Evolutionary conservation across 2,888 invertebrate species (phyloP), one percentile per base, ranked within the genome.

Genomic region (Allolobophora icterica): DNA sequence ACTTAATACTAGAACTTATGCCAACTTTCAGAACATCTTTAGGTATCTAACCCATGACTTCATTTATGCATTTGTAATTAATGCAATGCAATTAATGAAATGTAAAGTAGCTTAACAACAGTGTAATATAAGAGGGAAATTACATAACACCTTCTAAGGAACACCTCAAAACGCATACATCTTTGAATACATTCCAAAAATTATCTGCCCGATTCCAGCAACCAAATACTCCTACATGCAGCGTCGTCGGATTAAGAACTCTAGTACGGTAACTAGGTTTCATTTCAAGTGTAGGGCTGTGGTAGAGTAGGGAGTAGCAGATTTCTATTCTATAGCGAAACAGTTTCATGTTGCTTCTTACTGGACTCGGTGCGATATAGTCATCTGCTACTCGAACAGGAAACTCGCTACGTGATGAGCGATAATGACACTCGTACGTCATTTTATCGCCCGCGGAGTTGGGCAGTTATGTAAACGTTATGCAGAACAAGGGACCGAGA

Each of bases 361-460:
- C 71, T 8, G 71, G 30, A n/a, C 71, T 71, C 30, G 71, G 71
- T 71, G 71, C n/a, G n/a, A n/a, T 71, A n/a, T 30, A 71, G 71
- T 13, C 11, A n/a, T 71, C 71, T 3, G 8, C 71, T 8, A 71
- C n/a, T 71, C 13, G 30, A 71, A 71, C 71, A 71, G 71, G 71
- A 71, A 71, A n/a, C 71, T 71, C 71, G 71, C 71, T 71, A 71
- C 71, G 71, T 71, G 71, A 71, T 71, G 71, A 71, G 71, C 71
- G 71, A 71, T 71, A 71, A 71, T 71, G 71, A 30, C 71, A n/a
- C 17, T 71, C 30, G 71, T 71, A 71, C 71, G 71, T 71, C 71
- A 71, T 71, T 71, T 71, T 71, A 71, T 71, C 71, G 71, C 71
- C 71, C 71, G 71, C 71, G 71, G 71, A 71, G 71, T 71, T 71